Evolutionary conservation across 2,113 vertebrate species (phyloP).

Genomic region (Malurus elegans): DNA sequence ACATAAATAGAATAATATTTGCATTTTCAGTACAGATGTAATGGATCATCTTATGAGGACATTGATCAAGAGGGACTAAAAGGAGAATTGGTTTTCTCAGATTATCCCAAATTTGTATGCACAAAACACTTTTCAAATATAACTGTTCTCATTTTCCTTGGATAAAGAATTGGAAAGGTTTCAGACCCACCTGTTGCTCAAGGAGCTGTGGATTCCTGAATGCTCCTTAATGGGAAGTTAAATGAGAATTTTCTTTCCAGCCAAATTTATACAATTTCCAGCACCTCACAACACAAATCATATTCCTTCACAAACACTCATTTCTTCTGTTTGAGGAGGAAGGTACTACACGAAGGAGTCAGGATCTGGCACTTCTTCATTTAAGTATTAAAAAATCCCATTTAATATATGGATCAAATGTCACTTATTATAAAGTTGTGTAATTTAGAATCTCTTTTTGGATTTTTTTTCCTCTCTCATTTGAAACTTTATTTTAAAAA

Average conservation of each 20-base stretch:
- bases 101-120: conserved; percentile 78
- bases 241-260: neutral
- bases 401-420: neutral
- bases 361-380: neutral
- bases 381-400: neutral
- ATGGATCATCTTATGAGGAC: conserved; percentile 79
- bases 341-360: neutral
- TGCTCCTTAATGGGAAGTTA: conserved; percentile 77
- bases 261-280: neutral
- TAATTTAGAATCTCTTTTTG: neutral
- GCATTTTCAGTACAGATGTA: conserved; percentile 77
- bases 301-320: neutral
- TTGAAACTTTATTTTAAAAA: neutral
- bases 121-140: conserved; percentile 79
- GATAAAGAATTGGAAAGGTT: conserved; percentile 76
- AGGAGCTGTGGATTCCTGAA: conserved; percentile 83
- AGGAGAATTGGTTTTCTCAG: conserved; percentile 79
- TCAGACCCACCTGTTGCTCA: conserved; percentile 76
- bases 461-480: neutral
- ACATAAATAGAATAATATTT: neutral
- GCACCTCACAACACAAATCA: neutral
- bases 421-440: neutral
- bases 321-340: neutral
- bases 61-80: conserved; percentile 68
- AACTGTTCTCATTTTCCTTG: conserved; percentile 77